Evolutionary conservation across 2,888 invertebrate genomes (phyloP), one percentile per base, ranked within the genome.

Genomic region (Perithous albicinctus): DNA sequence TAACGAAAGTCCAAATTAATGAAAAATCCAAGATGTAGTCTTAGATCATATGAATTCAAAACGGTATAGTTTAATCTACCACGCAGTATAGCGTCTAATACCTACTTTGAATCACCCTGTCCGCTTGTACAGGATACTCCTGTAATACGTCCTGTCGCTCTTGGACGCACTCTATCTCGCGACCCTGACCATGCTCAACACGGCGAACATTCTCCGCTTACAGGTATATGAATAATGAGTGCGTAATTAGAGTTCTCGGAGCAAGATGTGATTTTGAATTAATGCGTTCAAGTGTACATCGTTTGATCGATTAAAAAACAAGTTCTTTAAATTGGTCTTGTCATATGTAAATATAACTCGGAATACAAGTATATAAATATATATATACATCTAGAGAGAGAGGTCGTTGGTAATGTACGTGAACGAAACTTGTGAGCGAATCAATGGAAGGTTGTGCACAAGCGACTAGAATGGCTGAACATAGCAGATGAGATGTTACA

Each of bases 101-200:
- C 29, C 29, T n/a, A 29, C 1, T 56, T 67, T 48, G 10, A 43
- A 43, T 64, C 8, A 64, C 7, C 43, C 26, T 46, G 15, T 43
- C 3, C 20, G 46, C n/a, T 8, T 23, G 48, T 18, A 51, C 38
- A 51, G 12, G 51, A 7, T 32, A 69, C 38, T 54, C 29, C 54
- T 23, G 10, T 20, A 51, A 1, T 41, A 64, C 26, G 61, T 64
- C 64, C 48, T 41, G 54, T 64, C 29, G 41, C 23, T 35, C 63
- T 63, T 64, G 51, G 51, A 38, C 63, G n/a, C 18, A 35, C 15
- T 59, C 64, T 43, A 38, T 18, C 23, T 20, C 23, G 51, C 12
- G 59, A 41, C 66, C 75, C 70, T 72, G 64, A 80, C 75, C 70
- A 66, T 75, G 70, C 75, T 46, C 48, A 66, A 80, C 43, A 20